phyloP scores from a whole-genome alignment of 2,113 vertebrate genomes.

The Picathartes gymnocephalus region DNA sequence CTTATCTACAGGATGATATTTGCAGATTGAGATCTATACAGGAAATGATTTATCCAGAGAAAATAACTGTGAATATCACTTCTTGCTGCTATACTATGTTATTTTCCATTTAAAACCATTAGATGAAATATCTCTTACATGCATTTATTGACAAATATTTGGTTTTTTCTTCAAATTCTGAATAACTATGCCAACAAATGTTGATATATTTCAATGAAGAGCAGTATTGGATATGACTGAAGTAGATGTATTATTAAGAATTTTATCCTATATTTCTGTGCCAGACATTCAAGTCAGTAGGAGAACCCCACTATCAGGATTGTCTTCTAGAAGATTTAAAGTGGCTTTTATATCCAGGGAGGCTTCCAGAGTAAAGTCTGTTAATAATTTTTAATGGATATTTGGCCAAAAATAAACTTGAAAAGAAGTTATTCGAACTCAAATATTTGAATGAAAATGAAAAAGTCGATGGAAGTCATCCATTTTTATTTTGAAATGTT shows the following conservation, averaged over 20 bases:
- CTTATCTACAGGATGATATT: slow-evolving; percentile 76
- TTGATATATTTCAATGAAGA: not conserved
- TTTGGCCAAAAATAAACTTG: not conserved
- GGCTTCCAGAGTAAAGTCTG: not conserved
- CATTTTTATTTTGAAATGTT: not conserved
- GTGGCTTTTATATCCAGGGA: not conserved
- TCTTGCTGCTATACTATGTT: not conserved
- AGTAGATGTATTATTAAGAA: not conserved
- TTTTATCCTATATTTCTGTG: not conserved
- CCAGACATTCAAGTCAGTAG: not conserved
- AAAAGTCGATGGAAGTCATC: not conserved
- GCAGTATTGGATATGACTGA: not conserved
- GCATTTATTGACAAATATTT: not conserved
- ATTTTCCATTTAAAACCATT: not conserved
- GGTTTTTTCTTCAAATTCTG: not conserved
- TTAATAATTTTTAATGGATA: not conserved
- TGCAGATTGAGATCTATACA: slow-evolving; percentile 74
- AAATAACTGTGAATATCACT: slow-evolving; percentile 63
- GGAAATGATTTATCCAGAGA: slow-evolving; percentile 73
- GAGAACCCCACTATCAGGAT: not conserved
- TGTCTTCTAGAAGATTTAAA: not conserved
- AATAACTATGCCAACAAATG: not conserved
- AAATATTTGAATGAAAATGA: not conserved
- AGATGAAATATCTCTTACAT: not conserved
- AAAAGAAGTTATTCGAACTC: not conserved